Conservation (phyloP, 1,140 invertebrate species). For the Leucophenga varia region DNA sequence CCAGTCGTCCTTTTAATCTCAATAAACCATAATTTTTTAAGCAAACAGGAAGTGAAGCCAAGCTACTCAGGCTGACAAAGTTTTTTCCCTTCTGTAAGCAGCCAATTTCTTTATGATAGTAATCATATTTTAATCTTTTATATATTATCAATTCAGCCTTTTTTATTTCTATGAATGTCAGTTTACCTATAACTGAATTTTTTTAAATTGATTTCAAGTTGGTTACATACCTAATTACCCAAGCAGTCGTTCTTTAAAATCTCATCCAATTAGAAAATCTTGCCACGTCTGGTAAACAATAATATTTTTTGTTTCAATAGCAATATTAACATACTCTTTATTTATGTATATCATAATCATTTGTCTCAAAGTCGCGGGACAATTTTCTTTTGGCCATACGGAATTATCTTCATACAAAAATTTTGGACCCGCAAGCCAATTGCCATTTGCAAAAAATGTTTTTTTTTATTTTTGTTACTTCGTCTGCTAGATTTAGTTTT, state of each 20-base stretch:
- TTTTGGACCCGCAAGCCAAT: neutral
- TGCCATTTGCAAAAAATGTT: too few relatives aligned
- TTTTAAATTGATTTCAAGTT: neutral
- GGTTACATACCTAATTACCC: neutral
- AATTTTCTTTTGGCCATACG: too few relatives aligned
- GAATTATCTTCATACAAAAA: too few relatives aligned
- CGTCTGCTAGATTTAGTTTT: slow-evolving; percentile 26
- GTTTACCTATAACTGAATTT: neutral
- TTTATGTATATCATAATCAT: too few relatives aligned
- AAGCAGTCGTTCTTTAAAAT: neutral
- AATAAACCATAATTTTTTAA: neutral
- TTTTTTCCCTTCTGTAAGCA: neutral
- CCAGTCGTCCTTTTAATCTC: neutral
- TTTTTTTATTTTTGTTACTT: slow-evolving; percentile 32
- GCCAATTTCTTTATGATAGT: neutral
- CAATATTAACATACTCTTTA: too few relatives aligned
- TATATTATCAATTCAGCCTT: neutral
- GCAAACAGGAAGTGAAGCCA: neutral
- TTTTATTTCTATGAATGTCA: neutral
- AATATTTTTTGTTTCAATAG: too few relatives aligned
- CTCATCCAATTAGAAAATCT: neutral
- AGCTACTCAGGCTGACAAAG: neutral
- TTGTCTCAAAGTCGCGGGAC: too few relatives aligned
- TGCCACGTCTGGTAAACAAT: neutral
- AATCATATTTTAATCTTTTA: neutral